A percentile compares a stretch with the other conserved stretches of the same genome.
Evolutionary conservation across 2,113 vertebrate genomes (phyloP).

Genomic region (Rhea pennata): DNA sequence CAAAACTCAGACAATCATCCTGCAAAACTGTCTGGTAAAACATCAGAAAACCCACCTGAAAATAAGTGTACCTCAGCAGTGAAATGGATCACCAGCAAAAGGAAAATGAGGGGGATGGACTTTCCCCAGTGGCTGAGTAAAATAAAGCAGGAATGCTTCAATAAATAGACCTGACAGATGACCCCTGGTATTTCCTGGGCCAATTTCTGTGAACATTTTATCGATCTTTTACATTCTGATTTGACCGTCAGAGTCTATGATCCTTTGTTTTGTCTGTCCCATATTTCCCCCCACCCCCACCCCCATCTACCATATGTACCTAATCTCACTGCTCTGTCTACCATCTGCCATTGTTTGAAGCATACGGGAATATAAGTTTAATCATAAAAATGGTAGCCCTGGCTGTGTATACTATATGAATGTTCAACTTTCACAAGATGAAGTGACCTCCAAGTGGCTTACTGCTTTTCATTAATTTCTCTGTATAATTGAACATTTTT

Average conservation of each 20-base stretch:
- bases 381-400: constrained; percentile 39
- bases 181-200: constrained; percentile 56
- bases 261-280: constrained; percentile 41
- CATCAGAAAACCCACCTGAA: background rate
- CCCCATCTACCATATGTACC: constrained; percentile 56
- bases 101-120: background rate
- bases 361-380: constrained; percentile 34
- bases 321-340: constrained; percentile 33
- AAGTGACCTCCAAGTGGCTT: constrained; percentile 66
- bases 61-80: background rate
- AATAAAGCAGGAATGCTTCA: constrained; percentile 31
- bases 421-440: constrained; percentile 38
- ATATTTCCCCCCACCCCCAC: background rate
- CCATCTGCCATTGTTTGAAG: constrained; percentile 63
- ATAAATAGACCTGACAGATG: constrained; percentile 54
- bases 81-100: constrained; percentile 29
- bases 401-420: background rate
- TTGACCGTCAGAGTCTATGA: constrained; percentile 39
- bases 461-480: constrained; percentile 63
- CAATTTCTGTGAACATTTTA: constrained; percentile 35
- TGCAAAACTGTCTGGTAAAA: background rate
- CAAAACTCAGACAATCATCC: background rate
- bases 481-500: constrained; percentile 52
- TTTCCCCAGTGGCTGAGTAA: constrained; percentile 7
- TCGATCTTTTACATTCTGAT: constrained; percentile 62